Base-by-base conservation (phyloP, 2,888 invertebrate genomes). In the Xanthorhoe spadicearia region DNA sequence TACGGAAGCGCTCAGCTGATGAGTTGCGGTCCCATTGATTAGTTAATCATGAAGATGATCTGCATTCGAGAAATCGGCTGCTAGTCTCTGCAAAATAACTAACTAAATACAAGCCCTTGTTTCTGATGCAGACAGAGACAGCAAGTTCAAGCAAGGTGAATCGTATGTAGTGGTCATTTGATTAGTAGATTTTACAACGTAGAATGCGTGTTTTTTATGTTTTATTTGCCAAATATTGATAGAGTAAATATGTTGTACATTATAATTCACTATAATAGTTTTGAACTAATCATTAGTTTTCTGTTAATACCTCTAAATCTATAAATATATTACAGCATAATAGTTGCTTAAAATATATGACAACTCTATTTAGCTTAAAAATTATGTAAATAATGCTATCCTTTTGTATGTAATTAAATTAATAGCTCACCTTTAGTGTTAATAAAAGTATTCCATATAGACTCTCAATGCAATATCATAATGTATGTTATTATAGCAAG, bases 71-170 rank as follows among this genome's bases (percentile, higher is more conserved):
- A n/a, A n/a, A n/a, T n/a, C n/a, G n/a, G n/a, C n/a, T n/a, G n/a
- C n/a, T n/a, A n/a, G n/a, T n/a, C n/a, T n/a, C n/a, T n/a, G n/a
- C n/a, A n/a, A n/a, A n/a, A 48, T 53, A 53, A 38, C 48, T 35
- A 52, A 43, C 18, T 64, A 49, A 66, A 59, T 60, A 76, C 68
- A 71, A 74, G 74, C 51, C 60, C 62, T 80, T 77, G 62, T 81
- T 81, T 84, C 80, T 71, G 61, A 80, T 78, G 71, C 87, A 89
- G 88, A 83, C 77, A 63, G 84, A 85, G 72, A 78, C 69, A 66
- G 74, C 79, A 64, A 83, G 74, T 69, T 76, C 80, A 68, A 81
- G 74, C 76, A 87, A 88, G 88, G 89, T 88, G 83, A 85, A 83
- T 83, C 78, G 69, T 70, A 65, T 63, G 70, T 66, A 69, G 72